Base-by-base conservation (phyloP, 1,140 invertebrate genomes). In the Chironomus tepperi region DNA sequence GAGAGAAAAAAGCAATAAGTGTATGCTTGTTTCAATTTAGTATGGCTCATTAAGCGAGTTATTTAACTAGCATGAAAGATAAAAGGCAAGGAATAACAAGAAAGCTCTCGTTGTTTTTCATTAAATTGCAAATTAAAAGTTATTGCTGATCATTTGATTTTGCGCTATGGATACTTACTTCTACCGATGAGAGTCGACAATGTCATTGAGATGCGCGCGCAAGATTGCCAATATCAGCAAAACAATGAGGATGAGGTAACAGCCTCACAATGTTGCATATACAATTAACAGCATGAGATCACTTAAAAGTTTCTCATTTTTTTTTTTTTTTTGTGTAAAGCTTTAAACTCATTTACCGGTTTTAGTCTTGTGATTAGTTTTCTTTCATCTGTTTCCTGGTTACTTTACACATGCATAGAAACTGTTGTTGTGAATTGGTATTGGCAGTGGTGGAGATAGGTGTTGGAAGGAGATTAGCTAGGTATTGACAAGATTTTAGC, bases 41-140 rank as follows among this genome's bases (percentile, higher is more conserved):
- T n/a, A 57, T 57, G 12, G 12, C 47, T 57, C 47, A 57, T 57
- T 57, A 57, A 57, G 47, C 47, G 12, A n/a, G 47, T 57, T 57
- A 57, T n/a, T 57, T 57, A 57, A 57, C 47, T 57, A 57, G 47
- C 47, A 57, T 57, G 47, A 57, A 57, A 34, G 24, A 57, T 57
- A n/a, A n/a, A 57, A 15, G 47, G 3, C 43, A 47, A 12, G n/a
- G 5, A 34, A 34, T 34, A 34, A 34, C 24, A 34, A 34, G 24
- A 34, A 34, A 34, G 24, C 24, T 34, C 24, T 34, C 24, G 24
- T 34, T 34, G 24, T 34, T 34, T 34, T 34, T 34, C 5, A 34
- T 34, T 34, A 34, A 34, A 34, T 34, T 34, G 24, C 24, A 34
- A 34, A 34, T 34, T 34, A 34, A 34, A 34, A 34, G 24, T 34